Conservation (phyloP, 2,888 invertebrate genomes). For the Pasiphila rectangulata region DNA sequence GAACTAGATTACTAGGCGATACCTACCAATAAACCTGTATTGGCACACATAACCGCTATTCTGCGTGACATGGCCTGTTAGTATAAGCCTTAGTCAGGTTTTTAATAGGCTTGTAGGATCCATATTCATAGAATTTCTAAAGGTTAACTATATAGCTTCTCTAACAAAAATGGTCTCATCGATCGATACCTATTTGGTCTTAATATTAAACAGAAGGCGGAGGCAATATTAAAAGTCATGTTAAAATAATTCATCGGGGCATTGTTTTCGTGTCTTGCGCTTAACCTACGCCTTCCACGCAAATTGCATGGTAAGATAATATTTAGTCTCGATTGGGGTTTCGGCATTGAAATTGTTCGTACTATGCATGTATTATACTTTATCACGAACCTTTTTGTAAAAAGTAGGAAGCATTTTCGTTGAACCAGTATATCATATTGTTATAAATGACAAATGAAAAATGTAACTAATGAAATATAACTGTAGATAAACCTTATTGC, state of each 20-base stretch:
- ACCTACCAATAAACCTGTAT: too few relatives aligned
- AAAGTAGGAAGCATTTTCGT: neutral
- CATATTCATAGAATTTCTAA: too few relatives aligned
- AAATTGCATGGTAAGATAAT: constrained; percentile 47
- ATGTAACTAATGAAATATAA: neutral
- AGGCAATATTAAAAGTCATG: constrained; percentile 57
- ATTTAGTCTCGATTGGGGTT: constrained; percentile 43
- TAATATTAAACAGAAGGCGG: constrained; percentile 21
- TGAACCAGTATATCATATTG: neutral
- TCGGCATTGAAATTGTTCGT: constrained; percentile 63
- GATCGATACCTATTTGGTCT: too few relatives aligned
- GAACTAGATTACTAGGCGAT: too few relatives aligned
- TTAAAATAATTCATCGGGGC: constrained; percentile 20
- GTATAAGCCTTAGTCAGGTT: too few relatives aligned
- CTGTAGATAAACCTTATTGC: neutral
- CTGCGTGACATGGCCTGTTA: too few relatives aligned
- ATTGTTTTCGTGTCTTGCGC: constrained; percentile 27
- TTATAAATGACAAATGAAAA: neutral
- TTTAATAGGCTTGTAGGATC: too few relatives aligned
- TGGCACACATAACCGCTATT: too few relatives aligned
- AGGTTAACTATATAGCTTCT: too few relatives aligned
- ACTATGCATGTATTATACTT: constrained; percentile 49
- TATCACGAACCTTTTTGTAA: constrained; percentile 46
- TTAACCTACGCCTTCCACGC: constrained; percentile 48
- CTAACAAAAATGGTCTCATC: too few relatives aligned